Evolutionary conservation across 2,797 vertebrate species (phyloP).

Genomic region (Liparis tanakae): DNA sequence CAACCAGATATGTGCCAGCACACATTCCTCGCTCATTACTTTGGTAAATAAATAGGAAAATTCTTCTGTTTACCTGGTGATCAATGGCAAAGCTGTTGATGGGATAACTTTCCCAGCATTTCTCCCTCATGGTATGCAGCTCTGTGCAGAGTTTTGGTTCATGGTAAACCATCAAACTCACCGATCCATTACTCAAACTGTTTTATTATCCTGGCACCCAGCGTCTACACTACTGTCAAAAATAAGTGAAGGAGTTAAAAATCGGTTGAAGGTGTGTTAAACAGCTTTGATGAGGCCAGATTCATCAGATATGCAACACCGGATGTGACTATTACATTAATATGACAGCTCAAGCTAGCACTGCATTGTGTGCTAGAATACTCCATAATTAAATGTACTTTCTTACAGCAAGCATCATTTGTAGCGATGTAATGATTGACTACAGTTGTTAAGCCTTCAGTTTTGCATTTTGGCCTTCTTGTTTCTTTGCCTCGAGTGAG

Average conservation of each 20-base stretch:
- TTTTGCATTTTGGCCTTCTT: no score
- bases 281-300: no score
- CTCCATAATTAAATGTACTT: neutral
- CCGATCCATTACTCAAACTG: neutral
- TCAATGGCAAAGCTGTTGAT: neutral
- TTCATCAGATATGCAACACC: neutral
- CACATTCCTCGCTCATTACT: slow-evolving; percentile 6
- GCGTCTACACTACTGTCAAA: no score
- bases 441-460: neutral
- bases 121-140: neutral
- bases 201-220: neutral
- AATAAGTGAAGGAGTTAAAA: no score
- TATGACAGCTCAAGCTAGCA: neutral
- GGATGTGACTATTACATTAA: neutral
- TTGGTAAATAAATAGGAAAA: neutral
- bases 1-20: neutral
- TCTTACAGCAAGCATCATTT: neutral
- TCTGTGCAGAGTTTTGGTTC: neutral
- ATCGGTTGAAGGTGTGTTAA: no score
- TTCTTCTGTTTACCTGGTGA: neutral
- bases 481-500: no score
- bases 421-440: neutral
- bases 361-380: neutral
- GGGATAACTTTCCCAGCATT: neutral
- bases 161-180: neutral